phyloP scores from a whole-genome alignment of 2,113 vertebrate genomes.

The Dipodomys merriami region DNA sequence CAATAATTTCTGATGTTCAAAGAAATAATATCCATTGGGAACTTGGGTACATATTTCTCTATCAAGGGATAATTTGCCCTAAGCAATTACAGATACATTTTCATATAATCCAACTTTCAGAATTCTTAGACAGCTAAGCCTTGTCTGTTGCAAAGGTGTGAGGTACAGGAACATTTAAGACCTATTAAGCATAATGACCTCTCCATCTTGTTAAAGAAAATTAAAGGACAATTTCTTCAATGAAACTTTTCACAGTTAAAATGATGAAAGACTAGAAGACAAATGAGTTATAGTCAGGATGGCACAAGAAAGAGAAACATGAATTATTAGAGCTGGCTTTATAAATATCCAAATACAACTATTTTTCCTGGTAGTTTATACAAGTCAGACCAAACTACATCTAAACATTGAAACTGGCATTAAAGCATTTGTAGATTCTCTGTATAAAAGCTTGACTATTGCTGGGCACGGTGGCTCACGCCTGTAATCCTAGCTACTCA shows the following conservation, averaged over 20 bases:
- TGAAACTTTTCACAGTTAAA: slow-evolving; percentile 60
- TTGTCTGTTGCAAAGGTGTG: slow-evolving; percentile 60
- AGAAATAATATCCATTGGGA: slow-evolving; percentile 69
- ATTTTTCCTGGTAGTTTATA: slow-evolving; percentile 45
- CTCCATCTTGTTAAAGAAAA: slow-evolving; percentile 68
- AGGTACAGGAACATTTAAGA: slow-evolving; percentile 56
- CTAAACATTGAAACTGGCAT: neutral
- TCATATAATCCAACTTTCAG: slow-evolving; percentile 16
- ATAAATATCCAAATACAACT: neutral
- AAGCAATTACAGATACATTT: slow-evolving; percentile 65
- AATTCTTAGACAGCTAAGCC: slow-evolving; percentile 52
- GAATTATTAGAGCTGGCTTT: slow-evolving; percentile 27
- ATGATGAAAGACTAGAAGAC: slow-evolving; percentile 59
- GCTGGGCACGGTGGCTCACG: neutral
- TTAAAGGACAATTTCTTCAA: slow-evolving; percentile 56
- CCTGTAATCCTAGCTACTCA: too few relatives aligned
- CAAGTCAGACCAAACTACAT: neutral
- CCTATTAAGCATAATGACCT: slow-evolving; percentile 65
- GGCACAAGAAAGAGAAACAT: neutral
- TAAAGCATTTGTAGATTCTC: neutral
- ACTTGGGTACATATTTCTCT: slow-evolving; percentile 56
- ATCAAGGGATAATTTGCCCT: slow-evolving; percentile 69
- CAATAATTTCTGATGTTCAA: slow-evolving; percentile 77
- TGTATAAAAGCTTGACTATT: neutral
- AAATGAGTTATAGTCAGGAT: slow-evolving; percentile 20